Base-by-base conservation (phyloP, 2,888 invertebrate genomes). In the Zonitis immaculata region DNA sequence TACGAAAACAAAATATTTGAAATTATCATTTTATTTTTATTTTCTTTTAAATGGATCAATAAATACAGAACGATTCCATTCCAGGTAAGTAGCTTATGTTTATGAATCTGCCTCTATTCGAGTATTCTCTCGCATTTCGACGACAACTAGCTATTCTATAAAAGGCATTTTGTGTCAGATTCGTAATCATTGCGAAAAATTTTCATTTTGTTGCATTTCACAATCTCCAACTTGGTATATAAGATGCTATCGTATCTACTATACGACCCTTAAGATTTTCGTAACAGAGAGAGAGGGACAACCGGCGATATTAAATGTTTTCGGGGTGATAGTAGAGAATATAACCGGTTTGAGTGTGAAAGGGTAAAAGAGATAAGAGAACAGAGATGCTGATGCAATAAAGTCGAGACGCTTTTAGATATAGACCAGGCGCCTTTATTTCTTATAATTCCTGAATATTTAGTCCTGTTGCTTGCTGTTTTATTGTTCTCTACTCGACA, bases 341-440 rank as follows among this genome's bases (percentile, higher is more conserved):
- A 56, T 55, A 54, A 56, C 58, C 57, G 60, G 50, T n/a, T 58
- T 54, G 61, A 61, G 57, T 58, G 60, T 59, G 63, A 68, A 69
- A 66, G 67, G 68, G 67, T 68, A n/a, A 64, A 63, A 66, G 62
- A 66, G 62, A 65, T 65, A 67, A 66, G 63, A 58, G 61, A 62
- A 61, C 62, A 63, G 66, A 65, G 67, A 67, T 65, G 66, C 65
- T 66, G 67, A 67, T 64, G 65, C 65, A 66, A 67, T 67, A 67
- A 67, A 61, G 63, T 56, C 57, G 58, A 61, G 61, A 60, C 63
- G 57, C 58, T n/a, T n/a, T n/a, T n/a, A n/a, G n/a, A n/a, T n/a
- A n/a, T n/a, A n/a, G n/a, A n/a, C n/a, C n/a, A n/a, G n/a, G n/a
- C n/a, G n/a, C 54, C 58, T 48, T 45, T 53, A 56, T 59, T 60